These are phyloP conservation scores for Euura lappo DNA, from an alignment of 1,140 invertebrate genomes.

Conservation along the genomic window DNA sequence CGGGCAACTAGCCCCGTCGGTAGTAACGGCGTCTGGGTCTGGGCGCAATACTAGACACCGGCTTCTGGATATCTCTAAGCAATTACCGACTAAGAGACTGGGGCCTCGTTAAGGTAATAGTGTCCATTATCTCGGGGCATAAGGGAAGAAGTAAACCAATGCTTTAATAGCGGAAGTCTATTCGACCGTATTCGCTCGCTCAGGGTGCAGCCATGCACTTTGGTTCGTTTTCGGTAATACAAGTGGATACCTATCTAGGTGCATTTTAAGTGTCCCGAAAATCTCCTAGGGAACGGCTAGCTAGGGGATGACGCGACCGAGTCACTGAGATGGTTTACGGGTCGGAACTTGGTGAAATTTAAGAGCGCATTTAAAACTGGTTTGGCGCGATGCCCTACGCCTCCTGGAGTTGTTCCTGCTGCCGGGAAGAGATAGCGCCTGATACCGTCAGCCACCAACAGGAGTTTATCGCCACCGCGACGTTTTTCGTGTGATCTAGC, in stretches of 20 bases:
- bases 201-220: background rate
- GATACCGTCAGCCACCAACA: conserved; percentile 54
- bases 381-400: conserved; percentile 59
- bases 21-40: conserved; percentile 45
- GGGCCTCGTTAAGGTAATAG: conserved; percentile 58
- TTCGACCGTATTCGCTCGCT: background rate
- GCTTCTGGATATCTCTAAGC: conserved; percentile 54
- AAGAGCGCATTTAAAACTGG: conserved; percentile 62
- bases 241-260: too few relatives aligned
- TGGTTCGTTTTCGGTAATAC: background rate
- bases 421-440: conserved; percentile 53
- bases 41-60: conserved; percentile 30
- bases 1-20: conserved; percentile 47
- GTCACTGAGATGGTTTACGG: conserved; percentile 58
- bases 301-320: conserved; percentile 37
- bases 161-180: conserved; percentile 26
- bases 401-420: conserved; percentile 43
- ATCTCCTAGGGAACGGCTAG: background rate
- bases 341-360: conserved; percentile 59
- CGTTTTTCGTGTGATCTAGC: conserved; percentile 57
- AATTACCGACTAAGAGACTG: conserved; percentile 58
- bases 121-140: conserved; percentile 54
- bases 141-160: conserved; percentile 55
- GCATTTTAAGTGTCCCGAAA: too few relatives aligned
- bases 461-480: conserved; percentile 56